Evolutionary conservation across 1,140 invertebrate species (phyloP), one percentile per base, ranked within the genome.

Genomic region (Lucilia cuprina): DNA sequence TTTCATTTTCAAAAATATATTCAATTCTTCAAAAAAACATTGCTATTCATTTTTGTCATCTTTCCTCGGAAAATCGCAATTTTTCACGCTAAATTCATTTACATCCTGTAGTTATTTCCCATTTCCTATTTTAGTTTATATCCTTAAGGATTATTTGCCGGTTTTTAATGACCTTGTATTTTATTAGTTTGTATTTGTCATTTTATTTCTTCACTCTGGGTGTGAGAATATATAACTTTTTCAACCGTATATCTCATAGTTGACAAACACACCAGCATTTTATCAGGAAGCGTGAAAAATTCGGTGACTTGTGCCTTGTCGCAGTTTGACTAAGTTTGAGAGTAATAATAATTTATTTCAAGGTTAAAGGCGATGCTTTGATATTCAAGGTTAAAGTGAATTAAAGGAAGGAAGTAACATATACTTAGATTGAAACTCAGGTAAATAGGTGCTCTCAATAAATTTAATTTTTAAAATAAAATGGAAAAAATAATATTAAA

Each of bases 241-340:
- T 25, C 25, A 47, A 17, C 19, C 10, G 41, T 21, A 0, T 78
- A 8, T 80, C 19, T 47, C 2, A 47, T 17, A 50, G 19, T 10
- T 49, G 41, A 4, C n/a, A 49, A 5, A 30, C 3, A 30, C 25
- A 30, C 25, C 25, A 21, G 19, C 19, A 80, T 49, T 77, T 80
- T 80, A 80, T 19, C 25, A 50, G 41, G 41, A 80, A 80, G 77
- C 41, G 77, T 80, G 77, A 80, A 25, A 50, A 80, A 80, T 70
- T 80, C n/a, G 41, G n/a, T 80, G 77, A 80, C 77, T 80, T 80
- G 77, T 80, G 77, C 77, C 77, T 9, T 80, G 35, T 35, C 77
- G 47, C 77, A 80, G 77, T 80, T 80, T 80, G 41, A 80, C 77
- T 9, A n/a, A 13, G 41, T 50, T 35, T 47, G 10, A 21, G 3